These are phyloP conservation scores for Aporrectodea caliginosa DNA, from an alignment of 1,140 invertebrate genomes.

Conservation along the genomic window DNA sequence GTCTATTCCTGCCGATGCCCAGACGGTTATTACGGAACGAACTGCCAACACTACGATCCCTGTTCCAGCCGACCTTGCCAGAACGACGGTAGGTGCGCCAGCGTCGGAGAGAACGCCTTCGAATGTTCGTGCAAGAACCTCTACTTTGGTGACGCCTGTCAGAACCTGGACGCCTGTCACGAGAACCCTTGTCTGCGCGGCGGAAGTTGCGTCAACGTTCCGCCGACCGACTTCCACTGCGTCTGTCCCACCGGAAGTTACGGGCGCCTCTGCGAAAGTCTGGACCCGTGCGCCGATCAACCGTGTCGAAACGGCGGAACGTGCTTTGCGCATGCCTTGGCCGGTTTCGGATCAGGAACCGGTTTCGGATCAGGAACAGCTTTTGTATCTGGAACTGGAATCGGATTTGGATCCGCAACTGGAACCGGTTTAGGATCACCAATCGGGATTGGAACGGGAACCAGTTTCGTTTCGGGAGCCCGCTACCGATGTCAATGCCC, in stretches of 20 bases:
- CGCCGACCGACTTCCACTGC: constrained; percentile 18
- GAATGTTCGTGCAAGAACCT: constrained; percentile 17
- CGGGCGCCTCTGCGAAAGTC: constrained; percentile 16
- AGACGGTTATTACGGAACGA: constrained; percentile 20
- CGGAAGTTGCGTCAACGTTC: constrained; percentile 8
- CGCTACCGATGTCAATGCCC: constrained; percentile 27
- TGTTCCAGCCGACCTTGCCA: constrained; percentile 22
- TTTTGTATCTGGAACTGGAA: not conserved
- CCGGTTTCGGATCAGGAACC: not conserved
- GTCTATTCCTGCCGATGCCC: constrained; percentile 15
- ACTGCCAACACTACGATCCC: constrained; percentile 24
- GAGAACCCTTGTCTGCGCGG: constrained; percentile 20
- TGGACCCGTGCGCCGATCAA: constrained; percentile 24
- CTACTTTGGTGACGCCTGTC: constrained; percentile 25
- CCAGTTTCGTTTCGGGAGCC: not conserved
- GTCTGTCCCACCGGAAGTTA: constrained; percentile 22
- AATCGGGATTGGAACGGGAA: not conserved
- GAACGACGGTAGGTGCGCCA: constrained; percentile 16
- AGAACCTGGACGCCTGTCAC: constrained; percentile 23
- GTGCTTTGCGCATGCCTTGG: not conserved
- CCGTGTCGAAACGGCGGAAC: constrained; percentile 23
- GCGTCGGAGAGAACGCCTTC: not conserved
- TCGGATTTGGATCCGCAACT: not conserved
- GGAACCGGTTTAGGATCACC: too few species aligned
- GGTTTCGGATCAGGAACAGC: too few species aligned